Conservation (phyloP, 1,140 invertebrate genomes). For the Sycophaga agraensis region DNA sequence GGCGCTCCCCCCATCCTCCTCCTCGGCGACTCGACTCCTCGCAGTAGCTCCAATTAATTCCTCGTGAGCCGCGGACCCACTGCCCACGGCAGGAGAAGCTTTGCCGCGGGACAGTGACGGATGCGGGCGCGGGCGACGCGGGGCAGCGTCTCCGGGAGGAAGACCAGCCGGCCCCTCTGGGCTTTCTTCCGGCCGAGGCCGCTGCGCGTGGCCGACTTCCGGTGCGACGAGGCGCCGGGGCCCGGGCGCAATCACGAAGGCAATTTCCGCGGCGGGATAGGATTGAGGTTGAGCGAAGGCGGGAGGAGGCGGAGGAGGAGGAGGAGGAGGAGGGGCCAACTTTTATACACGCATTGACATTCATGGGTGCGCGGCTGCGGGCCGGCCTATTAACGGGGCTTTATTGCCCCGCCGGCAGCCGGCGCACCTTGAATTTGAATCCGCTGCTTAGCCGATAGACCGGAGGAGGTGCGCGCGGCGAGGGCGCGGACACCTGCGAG, state of each 20-base stretch:
- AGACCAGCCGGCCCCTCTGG: too few species aligned
- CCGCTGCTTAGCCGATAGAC: too few species aligned
- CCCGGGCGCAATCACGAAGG: conserved; percentile 10
- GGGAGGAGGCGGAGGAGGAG: background rate
- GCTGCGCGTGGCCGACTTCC: background rate
- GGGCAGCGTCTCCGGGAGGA: too few species aligned
- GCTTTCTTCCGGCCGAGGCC: too few species aligned
- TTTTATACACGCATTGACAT: conserved; percentile 29
- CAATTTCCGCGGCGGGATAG: conserved; percentile 27
- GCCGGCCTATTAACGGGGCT: conserved; percentile 22
- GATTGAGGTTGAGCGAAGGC: conserved; percentile 1
- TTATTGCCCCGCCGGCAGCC: background rate
- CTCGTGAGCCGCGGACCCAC: background rate
- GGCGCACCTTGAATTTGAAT: too few species aligned
- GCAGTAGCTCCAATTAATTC: background rate
- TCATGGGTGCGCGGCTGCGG: too few species aligned
- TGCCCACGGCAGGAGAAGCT: background rate
- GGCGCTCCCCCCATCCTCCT: too few species aligned
- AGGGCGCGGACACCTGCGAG: too few species aligned
- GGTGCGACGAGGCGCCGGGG: background rate
- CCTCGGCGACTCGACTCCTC: too few species aligned
- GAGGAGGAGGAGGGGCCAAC: conserved; percentile 3
- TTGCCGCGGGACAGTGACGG: background rate
- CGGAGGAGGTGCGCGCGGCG: too few species aligned
- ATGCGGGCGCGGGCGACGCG: background rate